Conservation (phyloP, 2,113 vertebrate genomes). For the Poecilia latipinna region DNA sequence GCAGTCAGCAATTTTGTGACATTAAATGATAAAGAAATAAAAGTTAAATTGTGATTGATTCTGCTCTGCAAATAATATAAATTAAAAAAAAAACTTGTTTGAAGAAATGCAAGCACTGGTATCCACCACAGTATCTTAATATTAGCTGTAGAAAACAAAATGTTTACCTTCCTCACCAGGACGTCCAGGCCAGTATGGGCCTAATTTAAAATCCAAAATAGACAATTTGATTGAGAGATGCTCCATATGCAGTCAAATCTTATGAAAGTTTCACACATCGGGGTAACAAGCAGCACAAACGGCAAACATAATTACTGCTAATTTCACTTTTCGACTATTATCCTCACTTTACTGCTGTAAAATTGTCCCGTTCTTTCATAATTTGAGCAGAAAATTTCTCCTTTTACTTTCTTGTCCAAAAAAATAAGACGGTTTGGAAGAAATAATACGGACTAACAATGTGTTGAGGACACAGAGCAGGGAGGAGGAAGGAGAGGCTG, state of each 20-base stretch:
- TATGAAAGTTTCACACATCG: not conserved
- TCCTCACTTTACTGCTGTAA: not conserved
- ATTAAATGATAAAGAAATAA: not conserved
- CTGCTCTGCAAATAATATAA: not conserved
- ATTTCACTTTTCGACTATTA: not conserved
- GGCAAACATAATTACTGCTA: not conserved
- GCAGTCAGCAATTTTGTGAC: not conserved
- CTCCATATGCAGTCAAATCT: not conserved
- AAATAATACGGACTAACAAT: conserved; percentile 42
- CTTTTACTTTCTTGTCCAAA: conserved; percentile 33
- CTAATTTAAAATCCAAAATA: not conserved
- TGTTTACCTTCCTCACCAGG: not conserved
- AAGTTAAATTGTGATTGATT: not conserved
- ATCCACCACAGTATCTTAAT: no score
- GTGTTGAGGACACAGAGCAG: conserved; percentile 35
- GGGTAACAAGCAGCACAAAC: not conserved
- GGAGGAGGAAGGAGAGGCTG: conserved; percentile 27
- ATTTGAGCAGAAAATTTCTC: not conserved
- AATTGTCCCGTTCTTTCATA: conserved; percentile 1
- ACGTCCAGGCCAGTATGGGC: not conserved
- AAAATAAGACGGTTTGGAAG: conserved; percentile 26
- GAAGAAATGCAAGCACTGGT: not conserved
- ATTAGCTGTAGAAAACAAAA: no score
- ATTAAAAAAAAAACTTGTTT: not conserved
- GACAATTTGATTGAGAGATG: not conserved